Evolutionary conservation across 2,113 vertebrate genomes (phyloP).

Genomic region (Chloebia gouldiae): DNA sequence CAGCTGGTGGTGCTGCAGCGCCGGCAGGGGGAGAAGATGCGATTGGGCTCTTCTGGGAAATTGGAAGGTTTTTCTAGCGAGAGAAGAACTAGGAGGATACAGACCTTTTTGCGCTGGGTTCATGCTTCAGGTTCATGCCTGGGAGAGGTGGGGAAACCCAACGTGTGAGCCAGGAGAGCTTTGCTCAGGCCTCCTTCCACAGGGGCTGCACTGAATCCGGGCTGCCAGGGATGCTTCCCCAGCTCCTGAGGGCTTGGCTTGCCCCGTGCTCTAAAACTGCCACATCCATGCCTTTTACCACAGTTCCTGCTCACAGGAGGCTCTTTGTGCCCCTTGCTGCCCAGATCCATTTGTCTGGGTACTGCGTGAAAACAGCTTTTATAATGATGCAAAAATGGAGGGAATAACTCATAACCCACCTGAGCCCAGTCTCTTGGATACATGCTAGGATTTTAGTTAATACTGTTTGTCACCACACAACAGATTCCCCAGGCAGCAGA

Average conservation of each 20-base stretch:
- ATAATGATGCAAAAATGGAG: background rate
- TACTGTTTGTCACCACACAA: background rate
- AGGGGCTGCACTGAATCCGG: accelerated
- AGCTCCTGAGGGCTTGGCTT: background rate
- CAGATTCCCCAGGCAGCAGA: background rate
- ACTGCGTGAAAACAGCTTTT: background rate
- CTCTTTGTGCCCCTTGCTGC: background rate
- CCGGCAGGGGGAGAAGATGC: background rate
- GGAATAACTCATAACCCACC: background rate
- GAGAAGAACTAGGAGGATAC: background rate
- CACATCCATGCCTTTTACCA: accelerated
- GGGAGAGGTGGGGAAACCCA: background rate
- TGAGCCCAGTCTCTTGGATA: background rate
- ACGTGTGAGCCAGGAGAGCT: accelerated
- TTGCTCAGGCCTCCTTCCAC: accelerated
- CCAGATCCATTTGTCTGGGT: background rate
- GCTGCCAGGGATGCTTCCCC: background rate
- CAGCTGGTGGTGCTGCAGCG: background rate
- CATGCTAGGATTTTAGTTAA: background rate
- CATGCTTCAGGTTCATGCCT: background rate
- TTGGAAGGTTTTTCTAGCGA: accelerated
- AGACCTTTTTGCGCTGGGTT: background rate
- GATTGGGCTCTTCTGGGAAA: accelerated
- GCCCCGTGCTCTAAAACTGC: background rate
- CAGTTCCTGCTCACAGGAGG: background rate